Evolutionary conservation across 2,888 invertebrate genomes (phyloP).

Genomic region (Heliconius ismenius): DNA sequence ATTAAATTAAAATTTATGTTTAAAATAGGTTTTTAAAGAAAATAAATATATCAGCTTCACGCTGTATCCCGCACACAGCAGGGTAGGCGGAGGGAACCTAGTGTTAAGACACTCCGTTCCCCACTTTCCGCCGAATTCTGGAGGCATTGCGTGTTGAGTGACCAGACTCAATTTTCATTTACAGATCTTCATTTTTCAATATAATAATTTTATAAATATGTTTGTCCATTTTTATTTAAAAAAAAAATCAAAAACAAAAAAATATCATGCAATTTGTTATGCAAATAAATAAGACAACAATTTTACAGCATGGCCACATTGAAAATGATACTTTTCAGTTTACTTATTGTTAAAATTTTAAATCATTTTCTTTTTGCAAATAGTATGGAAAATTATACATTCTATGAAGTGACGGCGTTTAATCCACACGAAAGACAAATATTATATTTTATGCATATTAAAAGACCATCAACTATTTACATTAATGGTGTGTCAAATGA

Average conservation of each 20-base stretch:
- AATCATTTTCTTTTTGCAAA: constrained; percentile 9
- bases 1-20: too few species aligned
- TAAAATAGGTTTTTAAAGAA: too few species aligned
- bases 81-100: too few species aligned
- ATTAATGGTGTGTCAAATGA: constrained; percentile 68
- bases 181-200: too few species aligned
- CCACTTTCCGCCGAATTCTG: too few species aligned
- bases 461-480: constrained; percentile 53
- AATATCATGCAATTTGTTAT: background rate
- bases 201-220: too few species aligned
- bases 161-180: too few species aligned
- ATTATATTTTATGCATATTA: constrained; percentile 55
- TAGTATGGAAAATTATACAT: constrained; percentile 47
- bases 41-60: too few species aligned
- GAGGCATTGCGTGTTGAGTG: too few species aligned
- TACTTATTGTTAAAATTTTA: constrained; percentile 30
- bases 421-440: constrained; percentile 59
- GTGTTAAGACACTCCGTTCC: too few species aligned
- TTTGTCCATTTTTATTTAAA: background rate
- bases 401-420: constrained; percentile 67
- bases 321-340: constrained; percentile 25
- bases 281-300: background rate
- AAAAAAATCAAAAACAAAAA: constrained; percentile 1
- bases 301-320: constrained; percentile 23
- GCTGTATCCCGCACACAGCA: too few species aligned